These are phyloP conservation scores for Scaptodrosophila lebanonensis DNA, from an alignment of 1,140 invertebrate species.

Conservation along the genomic window DNA sequence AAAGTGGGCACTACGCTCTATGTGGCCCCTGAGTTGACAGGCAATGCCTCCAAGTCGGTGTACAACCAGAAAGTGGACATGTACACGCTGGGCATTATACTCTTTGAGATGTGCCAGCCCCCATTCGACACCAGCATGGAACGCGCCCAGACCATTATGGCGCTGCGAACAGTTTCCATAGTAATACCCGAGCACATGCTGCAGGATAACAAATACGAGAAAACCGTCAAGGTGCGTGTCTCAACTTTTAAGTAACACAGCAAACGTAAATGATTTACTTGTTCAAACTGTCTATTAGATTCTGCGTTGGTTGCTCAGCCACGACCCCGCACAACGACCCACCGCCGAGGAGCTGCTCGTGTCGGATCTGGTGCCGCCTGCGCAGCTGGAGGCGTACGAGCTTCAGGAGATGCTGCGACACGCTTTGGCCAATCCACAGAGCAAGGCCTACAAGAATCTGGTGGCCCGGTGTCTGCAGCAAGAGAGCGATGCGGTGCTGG, in stretches of 20 bases:
- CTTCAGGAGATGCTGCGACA: conserved; percentile 88
- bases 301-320: conserved; percentile 86
- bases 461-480: conserved; percentile 84
- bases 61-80: conserved; percentile 96
- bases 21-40: conserved; percentile 91
- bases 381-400: conserved; percentile 86
- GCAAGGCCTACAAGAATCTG: conserved; percentile 88
- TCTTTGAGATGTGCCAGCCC: conserved; percentile 96
- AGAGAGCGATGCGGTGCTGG: conserved; percentile 82
- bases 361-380: conserved; percentile 87
- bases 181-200: conserved; percentile 80
- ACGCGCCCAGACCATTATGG: conserved; percentile 85
- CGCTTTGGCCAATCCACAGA: conserved; percentile 87
- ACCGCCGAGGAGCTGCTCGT: conserved; percentile 89
- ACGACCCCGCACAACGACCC: conserved; percentile 89
- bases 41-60: conserved; percentile 82
- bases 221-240: conserved; percentile 55
- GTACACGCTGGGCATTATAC: conserved; percentile 91
- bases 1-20: conserved; percentile 96
- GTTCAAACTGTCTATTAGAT: conserved; percentile 29
- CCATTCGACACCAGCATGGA: conserved; percentile 92
- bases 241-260: not conserved
- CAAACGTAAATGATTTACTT: not conserved
- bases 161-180: conserved; percentile 83
- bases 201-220: conserved; percentile 66